A percentile compares a stretch with the other conserved stretches of the same genome.
These are phyloP conservation scores for Chromobotia macracanthus DNA, from an alignment of 2,797 vertebrate genomes.

Conservation along the genomic window DNA sequence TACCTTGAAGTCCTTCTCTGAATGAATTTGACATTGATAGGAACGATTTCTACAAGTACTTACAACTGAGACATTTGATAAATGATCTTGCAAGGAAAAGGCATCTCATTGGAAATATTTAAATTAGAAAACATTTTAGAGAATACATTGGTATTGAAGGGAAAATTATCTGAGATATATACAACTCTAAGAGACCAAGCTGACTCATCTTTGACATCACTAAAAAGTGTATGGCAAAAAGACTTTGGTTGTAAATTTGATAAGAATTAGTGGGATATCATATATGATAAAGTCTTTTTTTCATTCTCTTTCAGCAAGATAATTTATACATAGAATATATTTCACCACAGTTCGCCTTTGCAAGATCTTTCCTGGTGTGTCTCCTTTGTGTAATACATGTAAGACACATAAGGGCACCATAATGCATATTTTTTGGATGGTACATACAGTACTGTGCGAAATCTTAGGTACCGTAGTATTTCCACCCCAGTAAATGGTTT, in stretches of 20 bases:
- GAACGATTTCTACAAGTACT: background rate
- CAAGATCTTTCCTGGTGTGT: too few relatives aligned
- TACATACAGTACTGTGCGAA: too few relatives aligned
- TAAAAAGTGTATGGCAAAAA: background rate
- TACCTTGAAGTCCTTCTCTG: background rate
- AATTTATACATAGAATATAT: background rate
- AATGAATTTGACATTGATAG: background rate
- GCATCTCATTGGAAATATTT: background rate
- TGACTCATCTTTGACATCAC: background rate
- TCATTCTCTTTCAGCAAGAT: background rate
- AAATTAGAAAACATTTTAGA: background rate
- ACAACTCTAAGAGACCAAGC: background rate
- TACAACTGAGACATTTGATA: constrained; percentile 10
- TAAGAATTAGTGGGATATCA: background rate
- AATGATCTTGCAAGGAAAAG: background rate
- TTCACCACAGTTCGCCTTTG: too few relatives aligned
- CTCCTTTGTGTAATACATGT: too few relatives aligned
- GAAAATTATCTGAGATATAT: background rate
- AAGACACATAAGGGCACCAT: background rate
- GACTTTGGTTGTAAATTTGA: background rate
- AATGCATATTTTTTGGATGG: background rate
- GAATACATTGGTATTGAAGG: background rate
- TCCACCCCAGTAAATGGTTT: too few relatives aligned
- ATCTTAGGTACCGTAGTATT: too few relatives aligned
- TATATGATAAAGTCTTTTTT: background rate